These are phyloP conservation scores for Tyria jacobaeae DNA, from an alignment of 2,888 invertebrate species.

Conservation along the genomic window DNA sequence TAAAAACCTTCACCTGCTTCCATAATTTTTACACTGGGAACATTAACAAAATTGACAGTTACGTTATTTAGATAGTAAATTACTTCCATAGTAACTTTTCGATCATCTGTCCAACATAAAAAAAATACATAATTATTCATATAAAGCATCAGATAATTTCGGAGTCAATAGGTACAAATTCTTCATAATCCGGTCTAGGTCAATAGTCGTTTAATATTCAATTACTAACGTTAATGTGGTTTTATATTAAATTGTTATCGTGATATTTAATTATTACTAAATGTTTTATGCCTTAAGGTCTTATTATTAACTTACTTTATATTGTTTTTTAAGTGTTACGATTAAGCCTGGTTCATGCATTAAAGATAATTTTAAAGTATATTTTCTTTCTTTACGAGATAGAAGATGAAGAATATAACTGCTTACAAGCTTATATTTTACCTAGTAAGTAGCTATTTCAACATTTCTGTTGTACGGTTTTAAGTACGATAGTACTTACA, in stretches of 20 bases:
- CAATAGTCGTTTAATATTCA: neutral
- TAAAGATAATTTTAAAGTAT: too few species aligned
- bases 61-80: too few species aligned
- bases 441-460: neutral
- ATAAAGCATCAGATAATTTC: neutral
- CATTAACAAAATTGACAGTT: too few species aligned
- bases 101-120: neutral
- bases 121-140: neutral
- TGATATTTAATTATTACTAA: neutral
- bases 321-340: too few species aligned
- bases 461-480: conserved; percentile 3
- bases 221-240: neutral
- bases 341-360: too few species aligned
- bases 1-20: conserved; percentile 1
- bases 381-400: neutral
- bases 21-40: too few species aligned
- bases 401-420: too few species aligned
- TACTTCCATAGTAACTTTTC: too few species aligned
- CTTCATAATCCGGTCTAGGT: neutral
- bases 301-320: neutral
- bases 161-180: neutral
- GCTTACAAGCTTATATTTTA: neutral
- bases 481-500: conserved; percentile 8
- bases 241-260: neutral
- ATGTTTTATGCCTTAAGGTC: too few species aligned